Percentiles rank a stretch among this genome's conserved stretches.
These are phyloP conservation scores for Invenusta paracnida DNA, from an alignment of 2,888 invertebrate species.

Conservation along the genomic window DNA sequence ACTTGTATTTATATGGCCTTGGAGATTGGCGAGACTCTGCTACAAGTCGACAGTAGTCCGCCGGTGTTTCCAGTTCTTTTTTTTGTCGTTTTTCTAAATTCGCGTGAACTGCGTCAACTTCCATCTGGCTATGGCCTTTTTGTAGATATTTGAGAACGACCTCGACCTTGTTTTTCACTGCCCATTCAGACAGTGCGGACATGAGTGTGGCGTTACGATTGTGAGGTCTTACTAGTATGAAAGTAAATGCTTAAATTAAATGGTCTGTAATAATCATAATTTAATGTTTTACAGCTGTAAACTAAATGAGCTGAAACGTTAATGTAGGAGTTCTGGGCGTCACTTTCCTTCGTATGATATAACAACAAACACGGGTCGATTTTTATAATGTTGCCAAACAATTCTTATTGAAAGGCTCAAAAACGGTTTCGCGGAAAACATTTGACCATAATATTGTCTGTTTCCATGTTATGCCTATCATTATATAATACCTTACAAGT, in stretches of 20 bases:
- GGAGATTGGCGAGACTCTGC: neutral
- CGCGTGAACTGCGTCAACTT: neutral
- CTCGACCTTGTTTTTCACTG: neutral
- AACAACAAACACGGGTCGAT: neutral
- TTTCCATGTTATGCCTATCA: neutral
- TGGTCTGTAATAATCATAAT: too few relatives aligned
- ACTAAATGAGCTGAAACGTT: too few relatives aligned
- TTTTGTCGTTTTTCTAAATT: neutral
- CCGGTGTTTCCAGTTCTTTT: neutral
- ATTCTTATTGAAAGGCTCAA: neutral
- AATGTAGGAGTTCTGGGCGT: too few relatives aligned
- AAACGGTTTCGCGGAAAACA: neutral
- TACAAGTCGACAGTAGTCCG: neutral
- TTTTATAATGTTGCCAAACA: neutral
- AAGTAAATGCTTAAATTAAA: too few relatives aligned
- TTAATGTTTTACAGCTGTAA: too few relatives aligned
- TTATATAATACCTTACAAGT: neutral
- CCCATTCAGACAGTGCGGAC: neutral
- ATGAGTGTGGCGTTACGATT: slow-evolving; percentile 18
- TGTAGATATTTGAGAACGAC: slow-evolving; percentile 20
- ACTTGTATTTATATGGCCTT: neutral
- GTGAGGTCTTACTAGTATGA: too few relatives aligned
- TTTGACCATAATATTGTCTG: neutral
- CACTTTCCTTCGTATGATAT: neutral
- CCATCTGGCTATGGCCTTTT: slow-evolving; percentile 20